A percentile compares a stretch with the other conserved stretches of the same genome.
Conservation (phyloP, 2,888 invertebrate genomes). For the Lysandra coridon region DNA sequence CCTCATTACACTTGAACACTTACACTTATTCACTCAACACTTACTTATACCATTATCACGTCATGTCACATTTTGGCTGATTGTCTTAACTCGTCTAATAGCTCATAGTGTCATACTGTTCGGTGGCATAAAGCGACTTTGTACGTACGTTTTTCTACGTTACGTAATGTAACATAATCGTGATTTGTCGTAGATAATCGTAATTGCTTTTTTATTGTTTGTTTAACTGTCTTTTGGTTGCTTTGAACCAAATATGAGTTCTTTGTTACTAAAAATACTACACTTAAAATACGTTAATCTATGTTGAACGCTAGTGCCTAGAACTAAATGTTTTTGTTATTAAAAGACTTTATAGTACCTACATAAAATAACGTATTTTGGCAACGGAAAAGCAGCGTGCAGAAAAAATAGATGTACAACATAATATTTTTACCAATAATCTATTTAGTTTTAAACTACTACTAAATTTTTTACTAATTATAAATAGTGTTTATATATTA, state of each 20-base stretch:
- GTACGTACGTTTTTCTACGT: background rate
- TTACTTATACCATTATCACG: constrained; percentile 25
- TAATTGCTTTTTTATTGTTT: constrained; percentile 15
- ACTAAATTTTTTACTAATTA: too few species aligned
- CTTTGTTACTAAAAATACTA: background rate
- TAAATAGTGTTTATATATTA: too few species aligned
- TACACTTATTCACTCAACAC: constrained; percentile 1
- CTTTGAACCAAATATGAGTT: background rate
- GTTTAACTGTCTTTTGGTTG: background rate
- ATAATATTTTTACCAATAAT: too few species aligned
- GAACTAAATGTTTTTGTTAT: too few species aligned
- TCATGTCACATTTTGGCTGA: constrained; percentile 27
- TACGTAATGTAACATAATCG: background rate
- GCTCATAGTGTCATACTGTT: background rate
- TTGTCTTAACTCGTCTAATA: background rate
- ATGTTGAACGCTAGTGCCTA: too few species aligned
- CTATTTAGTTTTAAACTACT: too few species aligned
- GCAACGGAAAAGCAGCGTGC: too few species aligned
- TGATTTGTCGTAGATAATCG: constrained; percentile 13
- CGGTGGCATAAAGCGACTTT: background rate
- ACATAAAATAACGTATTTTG: too few species aligned
- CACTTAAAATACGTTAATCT: background rate
- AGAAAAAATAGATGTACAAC: too few species aligned
- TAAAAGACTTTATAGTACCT: too few species aligned
- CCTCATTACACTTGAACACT: constrained; percentile 37